phyloP scores from a whole-genome alignment of 2,113 vertebrate genomes.

The Nothobranchius furzeri region DNA sequence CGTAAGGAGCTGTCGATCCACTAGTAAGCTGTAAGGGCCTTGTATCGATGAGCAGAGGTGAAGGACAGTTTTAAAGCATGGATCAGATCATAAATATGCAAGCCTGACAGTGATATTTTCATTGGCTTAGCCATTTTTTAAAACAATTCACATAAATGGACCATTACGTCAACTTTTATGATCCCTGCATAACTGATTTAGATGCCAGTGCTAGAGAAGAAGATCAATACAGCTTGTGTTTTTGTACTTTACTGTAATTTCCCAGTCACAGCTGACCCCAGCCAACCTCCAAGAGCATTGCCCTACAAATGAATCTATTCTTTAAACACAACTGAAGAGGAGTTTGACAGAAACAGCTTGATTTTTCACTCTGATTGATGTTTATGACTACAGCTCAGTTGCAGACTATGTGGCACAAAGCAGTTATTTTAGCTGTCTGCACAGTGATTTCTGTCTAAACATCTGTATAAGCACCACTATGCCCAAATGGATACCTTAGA shows the following conservation, averaged over 20 bases:
- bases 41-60: constrained; percentile 8
- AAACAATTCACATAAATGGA: not conserved
- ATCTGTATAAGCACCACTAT: constrained; percentile 9
- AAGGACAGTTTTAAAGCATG: not conserved
- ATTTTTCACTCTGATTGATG: constrained; percentile 36
- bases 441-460: constrained; percentile 15
- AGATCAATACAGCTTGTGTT: constrained; percentile 6
- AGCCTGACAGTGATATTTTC: not conserved
- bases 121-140: not conserved
- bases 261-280: constrained; percentile 24
- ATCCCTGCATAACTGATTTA: constrained; percentile 13
- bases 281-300: constrained; percentile 18
- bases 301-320: constrained; percentile 26
- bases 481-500: not conserved
- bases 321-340: constrained; percentile 25
- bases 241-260: constrained; percentile 12
- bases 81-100: not conserved
- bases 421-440: constrained; percentile 26
- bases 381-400: constrained; percentile 13
- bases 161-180: constrained; percentile 20
- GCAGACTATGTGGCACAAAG: constrained; percentile 14
- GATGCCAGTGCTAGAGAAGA: constrained; percentile 12
- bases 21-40: constrained; percentile 25
- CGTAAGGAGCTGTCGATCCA: constrained; percentile 26
- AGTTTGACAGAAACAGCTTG: constrained; percentile 18